Base-by-base conservation (phyloP, 2,888 invertebrate genomes). In the Ypsolopha sequella region DNA sequence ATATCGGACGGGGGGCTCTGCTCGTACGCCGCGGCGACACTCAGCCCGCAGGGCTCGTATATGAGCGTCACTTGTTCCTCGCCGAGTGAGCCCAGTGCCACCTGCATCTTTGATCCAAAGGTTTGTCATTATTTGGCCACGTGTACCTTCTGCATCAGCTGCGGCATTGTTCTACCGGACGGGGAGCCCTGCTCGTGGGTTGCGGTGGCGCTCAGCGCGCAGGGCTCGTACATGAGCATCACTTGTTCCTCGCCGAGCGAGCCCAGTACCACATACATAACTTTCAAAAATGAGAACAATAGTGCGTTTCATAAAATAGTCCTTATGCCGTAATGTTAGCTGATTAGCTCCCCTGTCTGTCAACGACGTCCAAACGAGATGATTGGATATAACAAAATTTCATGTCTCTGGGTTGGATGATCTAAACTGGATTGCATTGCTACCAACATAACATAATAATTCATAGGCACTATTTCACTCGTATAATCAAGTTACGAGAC, bases 21-120 rank as follows among this genome's bases (percentile, higher is more conserved):
- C 65, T 69, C 76, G 2, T 91, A 90, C 72, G 92, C 89, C 10
- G 62, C 78, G 0, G 91, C 90, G 1, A 79, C 85, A 0, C 90
- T 92, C 60, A 93, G 94, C 61, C 82, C 71, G 7, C 81, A 78
- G 8, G 90, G 87, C n/a, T 85, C 90, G 0, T 91, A 90, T 75
- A 91, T 92, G 62, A 87, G 91, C 6, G 78, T 95, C 60, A 88
- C 88, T 10, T 97, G 97, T 69, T 76, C 76, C 10, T 96, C 93
- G 1, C 93, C 92, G 0, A 89, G 91, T 0, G 91, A 91, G 62
- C 92, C 92, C 0, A 63, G 81, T 0, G 88, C 87, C 41, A 81
- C 89, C 0, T 85, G 71, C 52, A 76, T 93, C 50, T 74, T 86
- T 52, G 73, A 89, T 55, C 77, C 88, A 0, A 61, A 70, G 66